Evolutionary conservation across 2,888 invertebrate species (phyloP), one percentile per base, ranked within the genome.

Genomic region (Nemurella pictetii): DNA sequence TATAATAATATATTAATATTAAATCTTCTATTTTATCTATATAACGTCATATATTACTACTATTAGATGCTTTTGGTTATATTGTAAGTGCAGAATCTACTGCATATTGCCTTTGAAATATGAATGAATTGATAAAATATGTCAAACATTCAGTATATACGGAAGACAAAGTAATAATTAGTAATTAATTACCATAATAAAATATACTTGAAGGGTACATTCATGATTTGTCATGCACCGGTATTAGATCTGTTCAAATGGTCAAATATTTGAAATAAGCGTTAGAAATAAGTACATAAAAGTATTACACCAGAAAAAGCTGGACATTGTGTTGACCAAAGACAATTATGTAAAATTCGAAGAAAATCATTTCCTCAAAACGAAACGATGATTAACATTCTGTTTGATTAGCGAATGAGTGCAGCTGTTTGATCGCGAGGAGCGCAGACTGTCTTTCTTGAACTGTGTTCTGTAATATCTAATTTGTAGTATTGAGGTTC

Each of bases 81-180:
- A 55, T 55, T 55, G 35, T 55, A 82, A 28, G 72, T 72, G 55
- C 82, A 82, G 82, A 28, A 82, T 28, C 72, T 82, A 72, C 72
- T 82, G 72, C 82, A 28, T 82, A 82, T 82, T 82, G 82, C 82
- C 82, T 72, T 72, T 82, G 82, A 82, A 82, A 55, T 72, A 28
- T 82, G 82, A 82, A 82, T 82, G 82, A 55, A 82, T 82, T 72
- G 80, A 82, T 55, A 82, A 29, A 82, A 82, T 82, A 82, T 29
- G 82, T 55, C 82, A 82, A 55, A 82, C 55, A 82, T 82, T 82
- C 29, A 82, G 27, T 30, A 82, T 72, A 26, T 82, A 82, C 82
- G 82, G 82, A 82, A 82, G 82, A 82, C 82, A 82, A 82, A 82
- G 82, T 82, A 82, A 82, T 26, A 82, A 82, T 26, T 82, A 82